A percentile compares a stretch with the other conserved stretches of the same genome.
Evolutionary conservation across 2,888 invertebrate genomes (phyloP).

Genomic region (Matsumyia berberina): DNA sequence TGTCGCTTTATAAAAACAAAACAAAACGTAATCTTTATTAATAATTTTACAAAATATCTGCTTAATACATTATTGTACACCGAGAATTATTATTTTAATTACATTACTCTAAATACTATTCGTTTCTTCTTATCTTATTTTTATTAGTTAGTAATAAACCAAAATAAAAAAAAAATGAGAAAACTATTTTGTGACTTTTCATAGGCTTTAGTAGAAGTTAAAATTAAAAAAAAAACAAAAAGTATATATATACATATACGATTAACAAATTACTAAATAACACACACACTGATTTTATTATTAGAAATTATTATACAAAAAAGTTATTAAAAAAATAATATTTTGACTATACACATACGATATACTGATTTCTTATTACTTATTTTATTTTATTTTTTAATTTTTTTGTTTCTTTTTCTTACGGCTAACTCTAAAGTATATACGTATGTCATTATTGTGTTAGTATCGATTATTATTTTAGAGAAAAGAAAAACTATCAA

Average conservation of each 20-base stretch:
- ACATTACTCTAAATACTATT: conserved; percentile 29
- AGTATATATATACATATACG: too few species aligned
- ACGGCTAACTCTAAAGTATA: conserved; percentile 37
- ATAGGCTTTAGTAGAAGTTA: conserved; percentile 62
- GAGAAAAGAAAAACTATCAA: conserved; percentile 55
- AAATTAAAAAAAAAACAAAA: conserved; percentile 27
- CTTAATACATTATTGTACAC: conserved; percentile 60
- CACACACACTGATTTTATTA: conserved; percentile 45
- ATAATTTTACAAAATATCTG: conserved; percentile 49
- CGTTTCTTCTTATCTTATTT: conserved; percentile 40
- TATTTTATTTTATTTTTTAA: conserved; percentile 11
- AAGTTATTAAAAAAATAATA: conserved; percentile 9
- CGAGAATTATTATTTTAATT: conserved; percentile 67
- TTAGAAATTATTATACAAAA: conserved; percentile 15
- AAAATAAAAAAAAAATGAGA: conserved; percentile 7
- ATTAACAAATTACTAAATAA: conserved; percentile 10
- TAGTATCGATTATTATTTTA: conserved; percentile 59
- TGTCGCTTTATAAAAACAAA: conserved; percentile 44
- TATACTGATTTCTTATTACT: conserved; percentile 26
- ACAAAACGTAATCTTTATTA: not conserved
- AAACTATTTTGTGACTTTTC: conserved; percentile 66
- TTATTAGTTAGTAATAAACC: conserved; percentile 43
- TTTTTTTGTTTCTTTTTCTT: conserved; percentile 33
- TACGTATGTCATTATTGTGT: conserved; percentile 60
- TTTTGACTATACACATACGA: conserved; percentile 18